Percentiles rank a stretch among this genome's conserved stretches.
phyloP scores from a whole-genome alignment of 2,113 vertebrate species.

The Cercocebus atys region DNA sequence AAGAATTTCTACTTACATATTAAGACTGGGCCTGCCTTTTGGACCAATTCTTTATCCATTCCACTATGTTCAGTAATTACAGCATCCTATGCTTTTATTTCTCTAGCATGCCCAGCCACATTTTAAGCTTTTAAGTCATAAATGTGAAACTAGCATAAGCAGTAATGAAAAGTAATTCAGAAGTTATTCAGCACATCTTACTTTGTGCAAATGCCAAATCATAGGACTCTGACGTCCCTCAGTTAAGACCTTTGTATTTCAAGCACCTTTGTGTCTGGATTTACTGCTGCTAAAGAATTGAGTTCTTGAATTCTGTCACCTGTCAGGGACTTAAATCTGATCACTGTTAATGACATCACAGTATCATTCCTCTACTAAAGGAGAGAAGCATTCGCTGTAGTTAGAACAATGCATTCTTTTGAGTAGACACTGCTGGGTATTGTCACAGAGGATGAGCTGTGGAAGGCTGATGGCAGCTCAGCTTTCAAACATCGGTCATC shows the following conservation, averaged over 20 bases:
- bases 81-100: background rate
- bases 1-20: background rate
- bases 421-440: background rate
- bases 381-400: background rate
- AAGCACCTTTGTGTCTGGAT: background rate
- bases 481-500: background rate
- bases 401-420: constrained; percentile 12
- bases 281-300: background rate
- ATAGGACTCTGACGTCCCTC: background rate
- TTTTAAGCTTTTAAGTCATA: background rate
- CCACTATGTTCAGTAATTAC: background rate
- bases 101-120: background rate
- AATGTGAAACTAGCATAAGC: background rate
- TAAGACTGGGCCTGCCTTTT: background rate
- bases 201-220: constrained; percentile 37
- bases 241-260: background rate
- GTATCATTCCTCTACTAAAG: background rate
- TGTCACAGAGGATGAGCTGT: background rate
- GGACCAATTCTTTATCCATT: background rate
- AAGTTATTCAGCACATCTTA: constrained; percentile 22
- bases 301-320: constrained; percentile 28
- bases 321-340: constrained; percentile 34
- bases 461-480: background rate
- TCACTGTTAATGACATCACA: background rate
- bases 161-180: constrained; percentile 9